phyloP scores from a whole-genome alignment of 2,113 vertebrate genomes.

The Motacilla alba region DNA sequence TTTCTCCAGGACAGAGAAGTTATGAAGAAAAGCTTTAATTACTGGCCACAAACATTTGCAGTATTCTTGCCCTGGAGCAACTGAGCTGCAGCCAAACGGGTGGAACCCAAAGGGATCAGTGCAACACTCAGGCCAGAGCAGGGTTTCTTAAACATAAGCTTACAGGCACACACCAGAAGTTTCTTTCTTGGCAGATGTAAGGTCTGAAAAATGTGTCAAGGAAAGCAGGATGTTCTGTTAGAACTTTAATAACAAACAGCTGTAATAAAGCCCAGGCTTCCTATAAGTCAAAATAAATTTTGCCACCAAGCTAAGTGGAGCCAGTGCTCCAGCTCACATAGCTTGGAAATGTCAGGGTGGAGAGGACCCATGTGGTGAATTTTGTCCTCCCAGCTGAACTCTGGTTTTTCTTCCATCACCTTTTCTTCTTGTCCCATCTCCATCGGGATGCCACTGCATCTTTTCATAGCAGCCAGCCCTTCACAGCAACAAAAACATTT shows the following conservation, averaged over 20 bases:
- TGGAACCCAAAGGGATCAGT: background rate
- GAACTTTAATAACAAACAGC: conserved; percentile 35
- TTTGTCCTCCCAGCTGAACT: background rate
- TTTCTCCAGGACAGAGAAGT: background rate
- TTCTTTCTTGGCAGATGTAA: conserved; percentile 24
- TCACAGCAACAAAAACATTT: background rate
- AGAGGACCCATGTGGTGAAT: background rate
- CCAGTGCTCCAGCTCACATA: background rate
- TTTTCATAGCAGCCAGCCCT: background rate
- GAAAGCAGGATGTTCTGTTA: conserved; percentile 23
- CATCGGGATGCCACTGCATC: fast-evolving
- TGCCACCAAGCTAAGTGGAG: background rate
- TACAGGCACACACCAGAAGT: background rate
- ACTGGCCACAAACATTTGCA: background rate
- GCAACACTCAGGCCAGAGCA: background rate
- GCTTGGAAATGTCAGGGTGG: background rate
- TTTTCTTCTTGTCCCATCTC: background rate
- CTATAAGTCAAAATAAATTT: background rate
- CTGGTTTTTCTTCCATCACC: background rate
- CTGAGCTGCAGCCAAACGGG: background rate
- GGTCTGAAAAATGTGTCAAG: background rate
- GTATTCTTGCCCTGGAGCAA: background rate
- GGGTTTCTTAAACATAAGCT: background rate
- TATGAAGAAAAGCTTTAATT: background rate
- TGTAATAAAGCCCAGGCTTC: background rate